phyloP scores from a whole-genome alignment of 2,113 vertebrate species.

The Pollimyrus isidori region DNA sequence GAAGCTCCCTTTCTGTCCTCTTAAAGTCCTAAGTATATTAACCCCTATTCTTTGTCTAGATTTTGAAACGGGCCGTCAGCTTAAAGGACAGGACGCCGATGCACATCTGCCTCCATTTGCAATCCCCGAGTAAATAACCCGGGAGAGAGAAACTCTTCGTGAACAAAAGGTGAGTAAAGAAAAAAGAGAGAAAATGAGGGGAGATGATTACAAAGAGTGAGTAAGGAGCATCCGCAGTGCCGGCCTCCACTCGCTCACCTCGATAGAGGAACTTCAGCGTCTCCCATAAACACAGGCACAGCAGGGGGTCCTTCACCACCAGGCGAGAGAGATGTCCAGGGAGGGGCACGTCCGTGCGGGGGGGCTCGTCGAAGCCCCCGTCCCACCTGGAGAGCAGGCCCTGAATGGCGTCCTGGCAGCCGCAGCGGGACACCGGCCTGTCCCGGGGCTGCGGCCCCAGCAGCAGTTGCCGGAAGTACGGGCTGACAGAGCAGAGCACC shows the following conservation, averaged over 20 bases:
- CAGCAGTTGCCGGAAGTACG: conserved; percentile 84
- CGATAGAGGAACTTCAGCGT: conserved; percentile 92
- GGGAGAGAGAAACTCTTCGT: neutral
- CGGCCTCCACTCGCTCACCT: conserved; percentile 60
- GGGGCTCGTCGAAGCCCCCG: conserved; percentile 38
- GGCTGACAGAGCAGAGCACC: conserved; percentile 81
- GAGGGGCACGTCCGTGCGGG: conserved; percentile 52
- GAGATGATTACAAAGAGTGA: neutral
- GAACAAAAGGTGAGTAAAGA: neutral
- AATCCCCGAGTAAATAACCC: neutral
- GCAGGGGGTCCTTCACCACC: conserved; percentile 77
- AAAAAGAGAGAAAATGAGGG: neutral
- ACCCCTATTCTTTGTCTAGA: neutral
- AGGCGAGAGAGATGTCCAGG: conserved; percentile 66
- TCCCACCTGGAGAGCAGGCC: conserved; percentile 71
- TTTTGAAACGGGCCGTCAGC: neutral
- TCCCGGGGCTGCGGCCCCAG: conserved; percentile 58
- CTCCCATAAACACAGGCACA: conserved; percentile 80
- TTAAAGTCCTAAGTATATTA: neutral
- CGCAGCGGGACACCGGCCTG: conserved; percentile 52
- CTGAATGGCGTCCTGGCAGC: conserved; percentile 56
- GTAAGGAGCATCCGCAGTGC: neutral
- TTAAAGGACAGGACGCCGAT: neutral
- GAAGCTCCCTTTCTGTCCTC: neutral
- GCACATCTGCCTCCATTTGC: neutral